Evolutionary conservation across 2,113 vertebrate genomes (phyloP), one percentile per base, ranked within the genome.

Genomic region (Ramphastos sulfuratus): DNA sequence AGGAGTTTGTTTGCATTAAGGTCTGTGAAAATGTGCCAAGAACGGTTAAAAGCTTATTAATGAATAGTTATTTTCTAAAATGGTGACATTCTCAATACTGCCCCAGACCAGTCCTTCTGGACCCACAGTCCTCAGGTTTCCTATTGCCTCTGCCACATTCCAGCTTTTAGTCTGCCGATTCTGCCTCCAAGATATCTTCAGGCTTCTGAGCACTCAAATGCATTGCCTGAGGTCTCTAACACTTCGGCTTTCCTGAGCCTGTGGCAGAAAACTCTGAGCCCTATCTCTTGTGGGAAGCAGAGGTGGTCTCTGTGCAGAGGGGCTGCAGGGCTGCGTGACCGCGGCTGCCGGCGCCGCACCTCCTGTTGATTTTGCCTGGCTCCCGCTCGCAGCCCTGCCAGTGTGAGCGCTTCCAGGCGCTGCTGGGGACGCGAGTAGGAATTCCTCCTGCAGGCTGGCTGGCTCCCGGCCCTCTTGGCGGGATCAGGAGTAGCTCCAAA

Each of bases 401-500:
- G 54, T 6, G 84, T 46, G 66, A 89, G 78, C 18, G 7, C 66
- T 88, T 84, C 90, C 88, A 81, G 6, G 73, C 7, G 2, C 86
- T 82, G 24, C 89, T 86, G 89, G 91, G 91, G 89, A 94, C 80
- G 78, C 6, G 5, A 92, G 84, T 77, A 76, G 86, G 86, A 90
- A 90, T 85, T 61, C 3, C 6, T 89, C 7, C 15, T 56, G 95
- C 82, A 89, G 92, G 74, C 96, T 87, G 95, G 66, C 91, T 93
- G 94, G 94, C 92, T 92, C 76, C 69, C 4, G 3, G 23, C 87
- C 93, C 92, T 94, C 16, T 72, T 86, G 94, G 91, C 87, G 28
- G 59, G 76, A 48, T 50, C 87, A 74, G 65, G 91, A 94, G 91
- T 92, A 13, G 64, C 24, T 93, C 87, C 89, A 92, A 94, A 82